Percentiles rank a stretch among this genome's conserved stretches.
These are phyloP conservation scores for Eolophus roseicapilla DNA, from an alignment of 2,113 vertebrate genomes.

Conservation along the genomic window DNA sequence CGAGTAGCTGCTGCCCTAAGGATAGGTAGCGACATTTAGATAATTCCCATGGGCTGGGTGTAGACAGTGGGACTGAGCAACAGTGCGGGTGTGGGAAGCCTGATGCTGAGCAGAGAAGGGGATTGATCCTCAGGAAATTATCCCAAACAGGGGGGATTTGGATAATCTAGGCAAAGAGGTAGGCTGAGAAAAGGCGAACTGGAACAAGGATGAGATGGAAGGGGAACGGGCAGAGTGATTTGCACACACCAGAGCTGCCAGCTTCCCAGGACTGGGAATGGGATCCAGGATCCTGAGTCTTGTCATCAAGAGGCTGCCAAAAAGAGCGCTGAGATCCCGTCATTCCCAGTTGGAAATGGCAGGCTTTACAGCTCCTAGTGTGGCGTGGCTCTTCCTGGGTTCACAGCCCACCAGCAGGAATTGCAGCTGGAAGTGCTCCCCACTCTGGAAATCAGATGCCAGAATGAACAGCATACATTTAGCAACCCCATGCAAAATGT, in stretches of 20 bases:
- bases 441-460: background rate
- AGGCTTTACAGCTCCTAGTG: conserved; percentile 11
- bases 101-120: background rate
- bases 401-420: conserved; percentile 18
- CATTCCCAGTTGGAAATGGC: rapidly evolving
- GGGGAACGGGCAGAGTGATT: background rate
- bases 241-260: background rate
- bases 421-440: conserved; percentile 24
- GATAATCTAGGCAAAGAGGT: background rate
- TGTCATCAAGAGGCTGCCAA: background rate
- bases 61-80: background rate
- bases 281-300: background rate
- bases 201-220: background rate
- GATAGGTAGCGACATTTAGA: background rate
- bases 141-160: rapidly evolving
- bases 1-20: background rate
- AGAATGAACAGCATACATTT: background rate
- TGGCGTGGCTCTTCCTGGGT: background rate
- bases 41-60: background rate
- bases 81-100: background rate
- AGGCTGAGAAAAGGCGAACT: background rate
- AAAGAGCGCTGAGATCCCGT: background rate
- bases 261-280: background rate
- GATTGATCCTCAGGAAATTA: background rate
- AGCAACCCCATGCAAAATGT: background rate